Conservation (phyloP, 2,888 invertebrate species). For the Hyposoter didymator region DNA sequence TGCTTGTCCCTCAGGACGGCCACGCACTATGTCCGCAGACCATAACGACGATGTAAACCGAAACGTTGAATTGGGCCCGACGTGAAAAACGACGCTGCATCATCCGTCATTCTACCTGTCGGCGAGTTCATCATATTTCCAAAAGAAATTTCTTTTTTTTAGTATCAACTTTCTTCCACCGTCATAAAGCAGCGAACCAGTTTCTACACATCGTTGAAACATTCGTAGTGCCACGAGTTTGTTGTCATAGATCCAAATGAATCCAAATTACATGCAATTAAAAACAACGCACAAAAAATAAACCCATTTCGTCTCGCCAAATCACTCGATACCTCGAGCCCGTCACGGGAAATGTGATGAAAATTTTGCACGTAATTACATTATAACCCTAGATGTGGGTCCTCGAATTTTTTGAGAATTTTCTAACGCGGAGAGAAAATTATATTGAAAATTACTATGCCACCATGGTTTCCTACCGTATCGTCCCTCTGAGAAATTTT, state of each 20-base stretch:
- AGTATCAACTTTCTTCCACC: background rate
- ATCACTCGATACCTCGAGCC: too few species aligned
- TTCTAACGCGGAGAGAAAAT: too few species aligned
- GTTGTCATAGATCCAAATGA: background rate
- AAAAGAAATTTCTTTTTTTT: conserved; percentile 1
- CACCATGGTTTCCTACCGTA: too few species aligned
- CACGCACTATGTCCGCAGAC: background rate
- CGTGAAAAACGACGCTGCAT: conserved; percentile 22
- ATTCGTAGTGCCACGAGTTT: background rate
- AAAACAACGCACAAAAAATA: background rate
- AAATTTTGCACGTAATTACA: too few species aligned
- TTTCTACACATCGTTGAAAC: conserved; percentile 1
- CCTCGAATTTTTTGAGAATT: too few species aligned
- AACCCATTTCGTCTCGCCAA: background rate
- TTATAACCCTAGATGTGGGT: too few species aligned
- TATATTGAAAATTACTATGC: too few species aligned
- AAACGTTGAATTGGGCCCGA: background rate
- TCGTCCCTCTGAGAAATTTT: too few species aligned
- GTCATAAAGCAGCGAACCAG: background rate
- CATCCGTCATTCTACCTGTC: conserved; percentile 40
- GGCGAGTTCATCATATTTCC: conserved; percentile 18
- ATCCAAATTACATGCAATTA: background rate
- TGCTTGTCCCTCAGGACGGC: background rate
- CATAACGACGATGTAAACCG: background rate
- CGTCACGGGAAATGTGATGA: too few species aligned